Conservation (phyloP, 2,797 vertebrate species). For the Podarcis lilfordi region DNA sequence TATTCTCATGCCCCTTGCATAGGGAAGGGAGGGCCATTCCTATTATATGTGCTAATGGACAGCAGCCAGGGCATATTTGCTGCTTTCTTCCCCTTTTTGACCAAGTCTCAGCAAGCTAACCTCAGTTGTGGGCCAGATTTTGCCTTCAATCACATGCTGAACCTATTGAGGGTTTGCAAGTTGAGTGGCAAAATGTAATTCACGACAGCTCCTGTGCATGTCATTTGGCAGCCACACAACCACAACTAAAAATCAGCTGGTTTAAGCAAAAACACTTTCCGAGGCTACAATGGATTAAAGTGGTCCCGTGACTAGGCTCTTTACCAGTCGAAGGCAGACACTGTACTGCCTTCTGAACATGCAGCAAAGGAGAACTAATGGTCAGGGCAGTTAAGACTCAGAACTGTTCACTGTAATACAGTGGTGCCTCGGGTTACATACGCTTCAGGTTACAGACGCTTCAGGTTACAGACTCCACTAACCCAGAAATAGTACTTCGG, state of each 20-base stretch:
- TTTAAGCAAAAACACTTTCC: not conserved
- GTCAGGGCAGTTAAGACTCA: not conserved
- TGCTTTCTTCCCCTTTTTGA: not conserved
- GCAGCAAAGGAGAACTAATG: not conserved
- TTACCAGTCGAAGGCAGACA: not conserved
- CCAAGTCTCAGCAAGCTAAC: not conserved
- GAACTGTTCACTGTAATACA: not conserved
- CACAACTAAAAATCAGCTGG: not conserved
- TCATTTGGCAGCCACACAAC: not conserved
- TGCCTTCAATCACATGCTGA: not conserved
- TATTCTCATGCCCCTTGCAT: not conserved
- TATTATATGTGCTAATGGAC: not conserved
- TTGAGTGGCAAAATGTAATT: not conserved
- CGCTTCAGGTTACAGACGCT: no score
- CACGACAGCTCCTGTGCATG: not conserved
- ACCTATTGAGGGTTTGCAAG: not conserved
- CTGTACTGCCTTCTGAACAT: not conserved
- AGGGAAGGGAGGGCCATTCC: not conserved
- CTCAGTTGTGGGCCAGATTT: not conserved
- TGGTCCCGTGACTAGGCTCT: not conserved
- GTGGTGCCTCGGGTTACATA: no score
- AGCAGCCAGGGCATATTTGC: not conserved
- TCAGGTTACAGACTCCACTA: no score
- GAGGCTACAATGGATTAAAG: not conserved
- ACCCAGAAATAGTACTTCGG: no score